Evolutionary conservation across 2,113 vertebrate species (phyloP).

Genomic region (Noturus placidus): DNA sequence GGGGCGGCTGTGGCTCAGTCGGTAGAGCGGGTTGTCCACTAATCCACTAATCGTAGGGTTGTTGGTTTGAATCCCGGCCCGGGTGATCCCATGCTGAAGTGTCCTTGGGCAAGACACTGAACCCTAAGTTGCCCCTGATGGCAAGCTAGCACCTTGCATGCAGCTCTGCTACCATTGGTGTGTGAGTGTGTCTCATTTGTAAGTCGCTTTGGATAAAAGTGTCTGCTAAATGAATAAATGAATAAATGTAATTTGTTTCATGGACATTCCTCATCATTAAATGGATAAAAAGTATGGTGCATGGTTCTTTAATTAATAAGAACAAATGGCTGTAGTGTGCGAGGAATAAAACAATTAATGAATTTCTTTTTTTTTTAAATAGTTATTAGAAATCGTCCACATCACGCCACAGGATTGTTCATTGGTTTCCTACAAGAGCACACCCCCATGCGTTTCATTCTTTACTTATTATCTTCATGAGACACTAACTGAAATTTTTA

Average conservation of each 20-base stretch:
- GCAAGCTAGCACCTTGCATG: too few relatives aligned
- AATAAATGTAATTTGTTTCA: background rate
- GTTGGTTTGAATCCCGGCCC: too few relatives aligned
- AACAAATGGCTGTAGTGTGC: background rate
- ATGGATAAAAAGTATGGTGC: background rate
- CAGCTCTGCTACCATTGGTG: too few relatives aligned
- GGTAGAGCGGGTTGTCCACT: too few relatives aligned
- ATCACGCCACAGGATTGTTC: background rate
- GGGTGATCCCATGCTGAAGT: too few relatives aligned
- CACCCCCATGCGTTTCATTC: background rate
- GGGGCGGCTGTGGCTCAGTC: too few relatives aligned
- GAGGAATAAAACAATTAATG: background rate
- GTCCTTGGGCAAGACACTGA: too few relatives aligned
- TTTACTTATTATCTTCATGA: slow-evolving; percentile 1
- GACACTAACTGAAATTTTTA: slow-evolving; percentile 1
- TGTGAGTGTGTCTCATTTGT: too few relatives aligned
- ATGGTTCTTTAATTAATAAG: background rate
- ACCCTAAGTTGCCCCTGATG: too few relatives aligned
- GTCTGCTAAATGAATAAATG: too few relatives aligned
- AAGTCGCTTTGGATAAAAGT: too few relatives aligned
- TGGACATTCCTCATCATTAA: background rate
- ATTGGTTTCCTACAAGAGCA: background rate
- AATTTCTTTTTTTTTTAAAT: background rate
- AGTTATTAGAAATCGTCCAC: background rate
- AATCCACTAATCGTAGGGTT: too few relatives aligned